These are phyloP conservation scores for Psylliodes chrysocephalus DNA, from an alignment of 2,888 invertebrate genomes.

Conservation along the genomic window DNA sequence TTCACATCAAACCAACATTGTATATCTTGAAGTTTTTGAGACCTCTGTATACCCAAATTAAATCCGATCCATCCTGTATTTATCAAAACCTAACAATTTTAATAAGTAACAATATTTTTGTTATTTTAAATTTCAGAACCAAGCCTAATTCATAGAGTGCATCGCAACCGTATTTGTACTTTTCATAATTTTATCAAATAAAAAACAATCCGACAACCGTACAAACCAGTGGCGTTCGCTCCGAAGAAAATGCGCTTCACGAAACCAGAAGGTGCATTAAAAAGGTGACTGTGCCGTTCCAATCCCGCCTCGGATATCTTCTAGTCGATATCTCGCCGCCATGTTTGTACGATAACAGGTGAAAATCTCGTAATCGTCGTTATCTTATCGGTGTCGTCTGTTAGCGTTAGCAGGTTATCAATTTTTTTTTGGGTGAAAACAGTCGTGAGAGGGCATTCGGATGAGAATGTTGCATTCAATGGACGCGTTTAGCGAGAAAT, in stretches of 20 bases:
- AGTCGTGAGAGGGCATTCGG: constrained; percentile 54
- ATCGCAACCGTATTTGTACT: constrained; percentile 44
- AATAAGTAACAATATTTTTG: constrained; percentile 40
- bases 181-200: constrained; percentile 15
- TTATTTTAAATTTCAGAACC: constrained; percentile 51
- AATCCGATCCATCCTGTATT: too few species aligned
- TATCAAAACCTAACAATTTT: too few species aligned
- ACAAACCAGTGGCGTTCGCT: constrained; percentile 7
- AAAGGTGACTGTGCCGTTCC: constrained; percentile 39
- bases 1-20: too few species aligned
- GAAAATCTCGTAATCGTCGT: constrained; percentile 39
- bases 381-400: constrained; percentile 52
- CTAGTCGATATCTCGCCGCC: constrained; percentile 32
- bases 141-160: constrained; percentile 47
- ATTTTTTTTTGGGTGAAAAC: constrained; percentile 24
- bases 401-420: constrained; percentile 49
- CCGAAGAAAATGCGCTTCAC: constrained; percentile 4
- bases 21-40: too few species aligned
- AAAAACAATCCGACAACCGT: not conserved
- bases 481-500: constrained; percentile 89
- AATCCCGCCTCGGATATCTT: constrained; percentile 39
- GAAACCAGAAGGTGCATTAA: constrained; percentile 1
- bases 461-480: constrained; percentile 84
- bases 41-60: too few species aligned
- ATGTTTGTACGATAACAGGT: constrained; percentile 52